Evolutionary conservation across 2,113 vertebrate species (phyloP), one percentile per base, ranked within the genome.

Genomic region (Vimba vimba): DNA sequence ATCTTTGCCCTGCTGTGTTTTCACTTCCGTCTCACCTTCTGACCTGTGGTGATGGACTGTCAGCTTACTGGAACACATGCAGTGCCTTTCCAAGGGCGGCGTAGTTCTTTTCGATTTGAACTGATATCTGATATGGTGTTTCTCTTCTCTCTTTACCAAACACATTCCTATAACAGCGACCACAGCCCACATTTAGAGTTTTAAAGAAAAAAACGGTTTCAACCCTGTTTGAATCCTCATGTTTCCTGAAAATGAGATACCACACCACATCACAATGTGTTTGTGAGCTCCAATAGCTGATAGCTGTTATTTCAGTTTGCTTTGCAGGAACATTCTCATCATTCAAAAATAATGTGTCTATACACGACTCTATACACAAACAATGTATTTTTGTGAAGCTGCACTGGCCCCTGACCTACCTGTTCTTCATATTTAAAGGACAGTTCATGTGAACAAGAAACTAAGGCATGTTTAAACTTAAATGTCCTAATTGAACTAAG

Each of bases 121-220:
- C 62, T 86, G 88, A 85, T 85, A 89, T 60, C 79, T 82, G 88
- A 89, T 75, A 87, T 27, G 71, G 59, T 85, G 80, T 89, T 85
- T 89, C 82, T 85, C 59, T 83, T 86, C 39, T 89, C 75, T 68
- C 81, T 75, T 85, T 87, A 74, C 82, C 78, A 86, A 85, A 87
- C 60, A 77, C 84, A 82, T 89, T 89, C 83, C 69, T 82, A 82
- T 85, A 85, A 85, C 73, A 83, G 79, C 79, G 68, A 87, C 85
- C 78, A 87, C 88, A 89, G 71, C 83, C 79, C 86, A 77, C 88
- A 89, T 85, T 87, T 87, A 85, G 69, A 77, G 87, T 55, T 86
- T 86, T 88, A 69, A 88, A 86, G 87, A 88, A 86, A 87, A 86
- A 87, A 89, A 86, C 85, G 69, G 77, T 86, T 89, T 86, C 68